Conservation (phyloP, 2,113 vertebrate genomes). For the Pseudorhombus dupliciocellatus region DNA sequence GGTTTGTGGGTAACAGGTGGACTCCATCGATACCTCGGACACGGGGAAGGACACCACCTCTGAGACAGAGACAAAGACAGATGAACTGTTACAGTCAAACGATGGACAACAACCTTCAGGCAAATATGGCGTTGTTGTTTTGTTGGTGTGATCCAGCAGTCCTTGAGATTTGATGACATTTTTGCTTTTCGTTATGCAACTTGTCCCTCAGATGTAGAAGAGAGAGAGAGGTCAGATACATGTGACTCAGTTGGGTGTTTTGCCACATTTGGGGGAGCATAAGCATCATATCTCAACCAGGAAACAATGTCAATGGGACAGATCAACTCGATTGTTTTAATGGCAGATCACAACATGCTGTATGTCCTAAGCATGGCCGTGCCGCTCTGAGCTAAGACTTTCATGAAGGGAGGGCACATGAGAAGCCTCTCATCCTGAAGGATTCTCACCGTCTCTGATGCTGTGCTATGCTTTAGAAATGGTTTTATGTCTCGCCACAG, state of each 20-base stretch:
- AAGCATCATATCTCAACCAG: neutral
- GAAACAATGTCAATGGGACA: neutral
- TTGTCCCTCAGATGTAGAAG: neutral
- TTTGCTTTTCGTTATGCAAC: no score
- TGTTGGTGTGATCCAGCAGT: no score
- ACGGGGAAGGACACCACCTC: conserved; percentile 57
- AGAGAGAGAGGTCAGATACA: neutral
- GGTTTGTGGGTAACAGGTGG: conserved; percentile 74
- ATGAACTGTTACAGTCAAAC: neutral
- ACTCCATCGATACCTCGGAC: conserved; percentile 25
- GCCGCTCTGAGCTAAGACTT: neutral
- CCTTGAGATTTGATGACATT: no score
- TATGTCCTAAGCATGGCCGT: neutral
- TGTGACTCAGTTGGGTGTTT: neutral
- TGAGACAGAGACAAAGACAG: conserved; percentile 26
- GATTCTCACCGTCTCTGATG: no score
- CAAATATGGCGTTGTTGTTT: neutral
- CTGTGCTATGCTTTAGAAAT: no score
- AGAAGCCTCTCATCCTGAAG: neutral
- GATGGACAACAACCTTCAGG: neutral
- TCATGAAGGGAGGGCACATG: neutral
- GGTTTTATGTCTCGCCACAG: no score
- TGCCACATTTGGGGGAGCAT: no score
- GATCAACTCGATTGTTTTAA: neutral
- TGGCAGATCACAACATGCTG: neutral